Evolutionary conservation across 2,113 vertebrate species (phyloP), one percentile per base, ranked within the genome.

Genomic region (Tauraco erythrolophus): DNA sequence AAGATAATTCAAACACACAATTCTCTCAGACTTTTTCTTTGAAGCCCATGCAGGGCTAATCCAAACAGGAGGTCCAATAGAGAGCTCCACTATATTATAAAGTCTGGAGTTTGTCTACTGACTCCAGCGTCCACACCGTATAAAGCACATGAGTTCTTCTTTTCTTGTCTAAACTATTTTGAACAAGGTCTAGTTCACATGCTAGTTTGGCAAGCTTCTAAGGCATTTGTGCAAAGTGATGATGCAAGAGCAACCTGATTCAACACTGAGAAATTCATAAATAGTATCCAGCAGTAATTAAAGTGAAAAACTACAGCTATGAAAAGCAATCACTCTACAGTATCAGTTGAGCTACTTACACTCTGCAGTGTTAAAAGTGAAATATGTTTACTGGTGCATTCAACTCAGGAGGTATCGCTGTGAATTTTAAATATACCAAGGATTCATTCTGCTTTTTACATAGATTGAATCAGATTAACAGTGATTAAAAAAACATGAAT

Each of bases 161-260:
- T 71, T 72, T 85, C 82, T 89, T 94, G 92, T 96, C 96, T 96
- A 97, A 96, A 96, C 93, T 96, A 82, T 94, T 97, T 96, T 95
- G 94, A 94, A 97, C 2, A 14, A 94, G 77, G 76, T 97, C 54
- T 91, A 78, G 91, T 90, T 89, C 70, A 76, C 76, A 76, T 81
- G 94, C 94, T 97, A 97, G 89, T 94, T 91, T 89, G 95, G 95
- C 94, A 97, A 97, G 94, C 95, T 92, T 97, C 95, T 96, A 97
- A 97, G 96, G 96, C 97, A 97, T 97, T 94, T 94, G 94, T 97
- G 96, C 84, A 85, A 97, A 72, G 94, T 94, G 86, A 88, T 94
- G 84, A 92, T 93, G 62, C 65, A 92, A 89, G 71, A 96, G 69
- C 88, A 92, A 96, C 85, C 92, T 92, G 86, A 87, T 95, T 84